phyloP scores from a whole-genome alignment of 2,797 vertebrate genomes.

The Falco rusticolus region DNA sequence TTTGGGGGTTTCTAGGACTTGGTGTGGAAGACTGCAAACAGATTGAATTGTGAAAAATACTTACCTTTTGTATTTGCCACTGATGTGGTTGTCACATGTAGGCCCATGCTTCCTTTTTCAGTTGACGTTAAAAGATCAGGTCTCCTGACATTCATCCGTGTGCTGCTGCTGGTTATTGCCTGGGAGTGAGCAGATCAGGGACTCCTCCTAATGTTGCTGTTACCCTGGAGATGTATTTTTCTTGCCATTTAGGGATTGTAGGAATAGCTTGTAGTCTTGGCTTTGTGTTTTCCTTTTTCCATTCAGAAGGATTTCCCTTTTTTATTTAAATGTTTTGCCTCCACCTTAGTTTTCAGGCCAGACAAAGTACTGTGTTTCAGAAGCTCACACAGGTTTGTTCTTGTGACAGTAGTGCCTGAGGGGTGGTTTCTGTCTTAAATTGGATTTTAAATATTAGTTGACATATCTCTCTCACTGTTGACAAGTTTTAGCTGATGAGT shows the following conservation, averaged over 20 bases:
- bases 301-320: too few species aligned
- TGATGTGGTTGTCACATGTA: rapidly evolving
- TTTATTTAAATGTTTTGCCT: background rate
- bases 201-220: background rate
- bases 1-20: background rate
- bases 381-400: background rate
- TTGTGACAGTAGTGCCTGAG: background rate
- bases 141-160: background rate
- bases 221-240: background rate
- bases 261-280: background rate
- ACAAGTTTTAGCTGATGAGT: background rate
- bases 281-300: background rate
- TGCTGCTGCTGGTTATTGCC: background rate
- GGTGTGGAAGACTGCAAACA: background rate
- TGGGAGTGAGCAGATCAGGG: rapidly evolving
- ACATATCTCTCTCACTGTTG: background rate
- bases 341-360: background rate
- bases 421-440: background rate
- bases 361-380: rapidly evolving
- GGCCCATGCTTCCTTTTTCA: background rate
- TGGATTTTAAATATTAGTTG: background rate
- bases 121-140: background rate
- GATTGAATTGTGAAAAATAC: background rate
- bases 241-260: background rate
- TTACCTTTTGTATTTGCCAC: rapidly evolving